Conservation (phyloP, 2,797 vertebrate species). For the Oreortyx pictus region DNA sequence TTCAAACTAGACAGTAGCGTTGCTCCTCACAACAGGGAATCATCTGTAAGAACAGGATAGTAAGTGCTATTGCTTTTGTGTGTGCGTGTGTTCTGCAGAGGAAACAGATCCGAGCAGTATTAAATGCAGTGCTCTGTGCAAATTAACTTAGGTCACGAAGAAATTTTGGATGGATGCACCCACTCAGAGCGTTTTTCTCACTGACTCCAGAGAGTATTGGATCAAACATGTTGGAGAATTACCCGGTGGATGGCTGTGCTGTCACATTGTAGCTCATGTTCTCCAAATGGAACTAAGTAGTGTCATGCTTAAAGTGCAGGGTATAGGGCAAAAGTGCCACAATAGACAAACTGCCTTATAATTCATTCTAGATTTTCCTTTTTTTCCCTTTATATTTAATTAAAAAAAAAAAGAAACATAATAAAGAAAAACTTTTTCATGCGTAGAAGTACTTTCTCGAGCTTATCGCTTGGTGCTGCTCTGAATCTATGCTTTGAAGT, state of each 20-base stretch:
- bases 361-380: background rate
- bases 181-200: background rate
- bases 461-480: background rate
- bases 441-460: background rate
- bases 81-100: background rate
- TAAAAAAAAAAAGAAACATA: background rate
- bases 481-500: background rate
- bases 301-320: background rate
- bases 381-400: background rate
- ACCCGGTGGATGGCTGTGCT: background rate
- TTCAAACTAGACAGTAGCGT: background rate
- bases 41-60: background rate
- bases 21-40: constrained; percentile 9
- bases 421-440: background rate
- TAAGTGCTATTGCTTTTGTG: background rate
- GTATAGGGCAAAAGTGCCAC: background rate
- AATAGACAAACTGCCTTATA: background rate
- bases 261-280: background rate
- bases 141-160: background rate
- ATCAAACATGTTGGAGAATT: background rate
- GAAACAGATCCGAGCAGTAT: background rate
- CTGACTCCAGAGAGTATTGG: background rate
- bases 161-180: background rate
- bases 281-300: background rate
- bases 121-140: background rate